Conservation (phyloP, 1,140 invertebrate species). For the Apis laboriosa region DNA sequence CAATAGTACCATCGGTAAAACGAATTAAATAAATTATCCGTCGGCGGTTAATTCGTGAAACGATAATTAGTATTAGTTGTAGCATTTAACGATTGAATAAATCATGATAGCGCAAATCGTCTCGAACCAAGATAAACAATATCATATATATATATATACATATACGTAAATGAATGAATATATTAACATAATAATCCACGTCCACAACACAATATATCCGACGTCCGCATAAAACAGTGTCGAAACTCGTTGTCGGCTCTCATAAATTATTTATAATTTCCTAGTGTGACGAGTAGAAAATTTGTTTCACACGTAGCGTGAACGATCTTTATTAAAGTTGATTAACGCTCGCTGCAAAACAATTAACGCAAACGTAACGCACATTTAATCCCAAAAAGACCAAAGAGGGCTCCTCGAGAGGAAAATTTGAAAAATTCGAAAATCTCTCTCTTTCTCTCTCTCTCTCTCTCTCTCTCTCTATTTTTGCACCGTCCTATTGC, state of each 20-base stretch:
- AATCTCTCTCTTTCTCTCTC: no score
- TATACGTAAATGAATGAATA: background rate
- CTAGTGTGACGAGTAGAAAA: constrained; percentile 1
- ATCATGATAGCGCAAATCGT: constrained; percentile 21
- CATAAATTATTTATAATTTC: constrained; percentile 10
- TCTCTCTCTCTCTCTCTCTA: no score
- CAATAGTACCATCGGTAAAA: background rate
- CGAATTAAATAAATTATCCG: constrained; percentile 43
- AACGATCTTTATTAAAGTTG: no score
- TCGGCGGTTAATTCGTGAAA: background rate
- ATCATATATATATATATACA: background rate
- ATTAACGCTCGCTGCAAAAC: no score
- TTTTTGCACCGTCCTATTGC: no score
- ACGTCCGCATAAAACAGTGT: background rate
- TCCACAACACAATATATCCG: no score
- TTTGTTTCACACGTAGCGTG: background rate
- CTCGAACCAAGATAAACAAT: constrained; percentile 13
- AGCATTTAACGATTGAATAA: constrained; percentile 27
- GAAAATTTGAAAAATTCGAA: no score
- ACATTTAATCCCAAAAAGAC: no score
- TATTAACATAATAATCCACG: constrained; percentile 8
- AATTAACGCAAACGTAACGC: no score
- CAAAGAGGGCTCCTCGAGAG: no score
- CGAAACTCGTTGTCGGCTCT: background rate
- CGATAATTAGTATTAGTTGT: constrained; percentile 33